Base-by-base conservation (phyloP, 92 coral and sea anemone species). In the Micromussa lordhowensis region DNA sequence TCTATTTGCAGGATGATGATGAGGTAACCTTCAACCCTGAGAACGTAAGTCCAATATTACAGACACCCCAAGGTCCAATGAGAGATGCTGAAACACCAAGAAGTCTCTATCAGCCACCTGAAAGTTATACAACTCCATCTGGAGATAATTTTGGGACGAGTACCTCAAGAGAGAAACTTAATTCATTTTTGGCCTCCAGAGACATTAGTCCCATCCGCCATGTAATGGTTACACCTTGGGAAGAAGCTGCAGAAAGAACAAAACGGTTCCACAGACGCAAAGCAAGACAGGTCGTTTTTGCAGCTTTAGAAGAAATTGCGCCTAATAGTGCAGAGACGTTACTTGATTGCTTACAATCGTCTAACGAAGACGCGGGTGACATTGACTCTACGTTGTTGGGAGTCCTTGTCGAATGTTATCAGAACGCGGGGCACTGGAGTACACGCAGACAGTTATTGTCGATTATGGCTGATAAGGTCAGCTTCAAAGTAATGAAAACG, bases 121-220 rank as follows among this genome's bases (percentile, higher is more conserved):
- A 78, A 18, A 49, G 51, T 31, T 75, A 24, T 75, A 75, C 79
- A 75, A 75, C 71, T 66, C 71, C 71, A 66, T 66, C 30, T 66
- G 32, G 30, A 66, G 71, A 24, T 15, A 13, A 24, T 30, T 24
- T 11, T 66, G 19, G 24, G n/a, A 7, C 71, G n/a, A 5, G 30
- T 19, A 84, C 57, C 1, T 34, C 84, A n/a, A 89, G 82, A 85
- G 83, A 71, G 64, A 75, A 28, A 75, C 93, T 86, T 53, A 91
- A 91, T 70, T 12, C 66, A 28, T 87, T 91, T 68, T 76, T 91
- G 55, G 91, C 88, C 30, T 36, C 91, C 77, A 86, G 93, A 64
- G 93, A 91, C 68, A 77, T 91, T 34, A 91, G 94, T 88, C 89
- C 94, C 69, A 84, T 91, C 61, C 90, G 94, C 70, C 31, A 87